Percentiles rank a stretch among this genome's conserved stretches.
Evolutionary conservation across 2,888 invertebrate species (phyloP).

Genomic region (Lingula anatina): DNA sequence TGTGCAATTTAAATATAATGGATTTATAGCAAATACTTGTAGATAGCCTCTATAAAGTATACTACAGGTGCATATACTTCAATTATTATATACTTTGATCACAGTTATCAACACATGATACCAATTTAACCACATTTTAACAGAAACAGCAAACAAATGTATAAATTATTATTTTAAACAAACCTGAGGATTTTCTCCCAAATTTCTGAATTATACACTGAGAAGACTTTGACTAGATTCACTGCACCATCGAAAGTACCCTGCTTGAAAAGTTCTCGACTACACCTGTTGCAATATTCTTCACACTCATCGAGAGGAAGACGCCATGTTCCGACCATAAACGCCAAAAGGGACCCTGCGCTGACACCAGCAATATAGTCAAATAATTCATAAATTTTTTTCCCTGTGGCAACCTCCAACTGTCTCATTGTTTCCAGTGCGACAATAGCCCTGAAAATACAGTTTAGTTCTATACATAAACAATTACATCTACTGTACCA

Average conservation of each 20-base stretch:
- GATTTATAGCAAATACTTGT: too few relatives aligned
- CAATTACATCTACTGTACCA: too few relatives aligned
- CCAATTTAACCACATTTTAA: too few relatives aligned
- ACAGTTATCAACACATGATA: too few relatives aligned
- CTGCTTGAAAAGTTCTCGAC: conserved; percentile 63
- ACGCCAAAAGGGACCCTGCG: conserved; percentile 55
- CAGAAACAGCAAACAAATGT: neutral
- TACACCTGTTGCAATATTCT: conserved; percentile 46
- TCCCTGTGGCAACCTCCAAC: conserved; percentile 62
- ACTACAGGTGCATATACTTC: too few relatives aligned
- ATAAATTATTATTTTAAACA: conserved; percentile 7
- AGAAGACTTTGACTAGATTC: conserved; percentile 74
- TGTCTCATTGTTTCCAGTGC: conserved; percentile 76
- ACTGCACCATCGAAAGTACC: conserved; percentile 65
- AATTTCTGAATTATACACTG: conserved; percentile 79
- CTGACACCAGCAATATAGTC: conserved; percentile 66
- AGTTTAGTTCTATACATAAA: too few relatives aligned
- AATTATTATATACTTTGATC: too few relatives aligned
- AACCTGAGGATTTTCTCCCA: conserved; percentile 73
- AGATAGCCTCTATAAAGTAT: too few relatives aligned
- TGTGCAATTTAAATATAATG: too few relatives aligned
- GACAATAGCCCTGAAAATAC: conserved; percentile 67
- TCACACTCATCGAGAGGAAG: conserved; percentile 60
- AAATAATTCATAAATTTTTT: conserved; percentile 69
- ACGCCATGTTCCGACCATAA: conserved; percentile 30